Evolutionary conservation across 2,113 vertebrate genomes (phyloP).

Genomic region (Chaetops frenatus): DNA sequence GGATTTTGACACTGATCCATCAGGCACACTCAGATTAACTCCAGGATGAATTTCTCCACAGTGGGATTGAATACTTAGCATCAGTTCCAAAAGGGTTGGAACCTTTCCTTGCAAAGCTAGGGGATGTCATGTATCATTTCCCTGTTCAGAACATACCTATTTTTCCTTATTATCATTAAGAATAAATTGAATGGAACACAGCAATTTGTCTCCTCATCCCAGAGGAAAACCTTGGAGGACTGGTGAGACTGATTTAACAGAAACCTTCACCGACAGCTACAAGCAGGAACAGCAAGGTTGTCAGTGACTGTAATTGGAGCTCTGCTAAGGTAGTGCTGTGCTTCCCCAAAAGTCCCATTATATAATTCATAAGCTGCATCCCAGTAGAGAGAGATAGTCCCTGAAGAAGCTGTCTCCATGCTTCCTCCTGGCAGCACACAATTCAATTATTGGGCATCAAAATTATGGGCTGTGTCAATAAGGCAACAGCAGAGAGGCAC

Average conservation of each 20-base stretch:
- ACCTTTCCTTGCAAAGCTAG: neutral
- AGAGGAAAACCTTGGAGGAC: neutral
- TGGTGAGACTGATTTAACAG: neutral
- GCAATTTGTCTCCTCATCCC: neutral
- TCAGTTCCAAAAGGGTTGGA: neutral
- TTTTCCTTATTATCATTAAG: neutral
- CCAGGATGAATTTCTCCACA: neutral
- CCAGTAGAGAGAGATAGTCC: neutral
- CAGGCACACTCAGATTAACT: neutral
- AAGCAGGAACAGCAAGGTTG: neutral
- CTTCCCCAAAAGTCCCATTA: neutral
- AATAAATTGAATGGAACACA: neutral
- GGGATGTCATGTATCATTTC: neutral
- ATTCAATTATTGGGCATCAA: neutral
- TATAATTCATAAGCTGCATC: neutral
- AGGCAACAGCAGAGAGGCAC: neutral
- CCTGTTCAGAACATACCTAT: neutral
- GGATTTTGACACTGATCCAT: neutral
- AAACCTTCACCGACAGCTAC: neutral
- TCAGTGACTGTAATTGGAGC: neutral
- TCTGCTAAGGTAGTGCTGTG: neutral
- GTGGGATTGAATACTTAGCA: neutral
- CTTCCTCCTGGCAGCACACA: neutral
- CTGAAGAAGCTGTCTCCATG: neutral
- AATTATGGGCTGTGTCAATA: neutral